phyloP scores from a whole-genome alignment of 2,113 vertebrate genomes.

The Corythornis vintsioides region DNA sequence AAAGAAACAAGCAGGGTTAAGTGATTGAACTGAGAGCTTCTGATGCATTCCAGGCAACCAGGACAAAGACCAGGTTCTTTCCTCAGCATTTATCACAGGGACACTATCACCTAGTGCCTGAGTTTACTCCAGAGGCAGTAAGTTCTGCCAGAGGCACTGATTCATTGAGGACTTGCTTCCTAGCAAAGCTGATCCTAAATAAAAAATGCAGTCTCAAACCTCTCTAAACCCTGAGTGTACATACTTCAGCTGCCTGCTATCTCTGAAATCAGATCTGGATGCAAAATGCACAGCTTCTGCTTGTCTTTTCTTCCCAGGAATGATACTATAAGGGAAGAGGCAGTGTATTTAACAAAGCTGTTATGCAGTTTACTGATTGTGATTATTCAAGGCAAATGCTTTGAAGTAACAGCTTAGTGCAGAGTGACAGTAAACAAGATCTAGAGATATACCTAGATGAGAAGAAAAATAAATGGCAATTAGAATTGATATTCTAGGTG shows the following conservation, averaged over 20 bases:
- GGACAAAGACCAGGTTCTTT: background rate
- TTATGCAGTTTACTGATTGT: constrained; percentile 59
- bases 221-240: background rate
- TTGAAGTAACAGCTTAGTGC: constrained; percentile 68
- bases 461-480: constrained; percentile 68
- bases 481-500: constrained; percentile 51
- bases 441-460: constrained; percentile 63
- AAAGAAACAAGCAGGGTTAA: background rate
- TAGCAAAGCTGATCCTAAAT: background rate
- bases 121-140: background rate
- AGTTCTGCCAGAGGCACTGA: background rate
- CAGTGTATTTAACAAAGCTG: constrained; percentile 45
- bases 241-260: constrained; percentile 1
- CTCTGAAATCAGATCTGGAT: constrained; percentile 57
- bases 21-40: background rate
- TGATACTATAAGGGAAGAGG: constrained; percentile 26
- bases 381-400: constrained; percentile 67
- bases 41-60: background rate
- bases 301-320: constrained; percentile 58
- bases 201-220: background rate
- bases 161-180: background rate
- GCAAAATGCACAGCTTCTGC: background rate
- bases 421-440: constrained; percentile 70
- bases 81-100: background rate
- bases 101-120: background rate